These are phyloP conservation scores for Nyctibius grandis DNA, from an alignment of 2,797 vertebrate species.

Conservation along the genomic window DNA sequence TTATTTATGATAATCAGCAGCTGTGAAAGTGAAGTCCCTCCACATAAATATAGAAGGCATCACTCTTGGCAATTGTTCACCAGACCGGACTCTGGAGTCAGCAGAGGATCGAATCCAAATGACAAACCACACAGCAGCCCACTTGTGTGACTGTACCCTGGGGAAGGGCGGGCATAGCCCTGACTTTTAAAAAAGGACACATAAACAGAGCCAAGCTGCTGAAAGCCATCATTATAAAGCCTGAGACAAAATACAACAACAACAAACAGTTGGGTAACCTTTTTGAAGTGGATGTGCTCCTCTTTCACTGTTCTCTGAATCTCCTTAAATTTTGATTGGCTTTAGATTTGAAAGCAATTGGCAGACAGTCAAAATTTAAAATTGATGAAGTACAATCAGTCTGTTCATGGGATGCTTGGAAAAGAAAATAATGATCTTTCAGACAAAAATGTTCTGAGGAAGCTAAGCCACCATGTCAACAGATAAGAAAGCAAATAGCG, in stretches of 20 bases:
- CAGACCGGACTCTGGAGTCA: neutral
- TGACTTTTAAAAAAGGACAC: slow-evolving; percentile 12
- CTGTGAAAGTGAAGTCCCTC: neutral
- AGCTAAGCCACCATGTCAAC: slow-evolving; percentile 46
- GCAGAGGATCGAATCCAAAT: neutral
- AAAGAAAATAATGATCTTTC: slow-evolving; percentile 56
- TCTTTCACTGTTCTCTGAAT: slow-evolving; percentile 29
- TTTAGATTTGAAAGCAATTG: slow-evolving; percentile 53
- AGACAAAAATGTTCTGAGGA: slow-evolving; percentile 55
- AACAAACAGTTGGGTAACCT: slow-evolving; percentile 41
- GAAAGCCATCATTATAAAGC: slow-evolving; percentile 53
- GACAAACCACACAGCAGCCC: neutral
- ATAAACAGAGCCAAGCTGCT: slow-evolving; percentile 30
- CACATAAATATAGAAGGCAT: neutral
- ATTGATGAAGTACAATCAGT: slow-evolving; percentile 46
- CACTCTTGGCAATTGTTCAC: neutral
- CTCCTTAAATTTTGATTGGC: slow-evolving; percentile 47
- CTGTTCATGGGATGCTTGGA: slow-evolving; percentile 43
- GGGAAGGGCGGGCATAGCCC: neutral
- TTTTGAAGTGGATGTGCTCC: slow-evolving; percentile 49
- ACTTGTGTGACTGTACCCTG: neutral
- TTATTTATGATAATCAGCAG: slow-evolving; percentile 5
- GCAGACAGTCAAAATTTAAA: slow-evolving; percentile 40
- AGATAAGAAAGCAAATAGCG: slow-evolving; percentile 41
- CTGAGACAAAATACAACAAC: slow-evolving; percentile 19